Evolutionary conservation across 2,888 invertebrate species (phyloP).

Genomic region (Drosophila gaucha): DNA sequence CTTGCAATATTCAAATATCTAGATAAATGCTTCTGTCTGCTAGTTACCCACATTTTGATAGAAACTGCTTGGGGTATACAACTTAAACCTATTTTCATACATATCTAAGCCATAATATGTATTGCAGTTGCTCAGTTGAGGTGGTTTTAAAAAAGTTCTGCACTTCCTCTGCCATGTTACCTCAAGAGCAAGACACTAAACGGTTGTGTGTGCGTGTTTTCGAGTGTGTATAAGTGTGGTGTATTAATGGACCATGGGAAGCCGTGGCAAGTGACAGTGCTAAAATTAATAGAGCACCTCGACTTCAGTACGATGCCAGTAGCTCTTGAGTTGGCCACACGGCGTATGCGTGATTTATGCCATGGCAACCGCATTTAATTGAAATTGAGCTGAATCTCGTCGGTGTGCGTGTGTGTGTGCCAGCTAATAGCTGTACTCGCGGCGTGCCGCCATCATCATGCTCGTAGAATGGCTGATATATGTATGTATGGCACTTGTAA

Average conservation of each 20-base stretch:
- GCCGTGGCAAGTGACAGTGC: slow-evolving; percentile 68
- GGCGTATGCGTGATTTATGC: slow-evolving; percentile 72
- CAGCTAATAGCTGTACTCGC: slow-evolving; percentile 30
- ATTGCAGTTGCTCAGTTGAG: slow-evolving; percentile 1
- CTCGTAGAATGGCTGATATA: slow-evolving; percentile 13
- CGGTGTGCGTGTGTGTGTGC: slow-evolving; percentile 6
- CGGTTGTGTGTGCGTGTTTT: not conserved
- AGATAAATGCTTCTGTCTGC: too few species aligned
- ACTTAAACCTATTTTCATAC: not conserved
- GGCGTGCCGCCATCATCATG: slow-evolving; percentile 44
- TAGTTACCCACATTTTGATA: too few species aligned
- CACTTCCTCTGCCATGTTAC: not conserved
- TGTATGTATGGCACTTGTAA: slow-evolving; percentile 7
- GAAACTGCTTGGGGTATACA: not conserved
- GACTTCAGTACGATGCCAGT: slow-evolving; percentile 31
- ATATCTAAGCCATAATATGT: not conserved
- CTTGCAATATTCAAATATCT: too few species aligned
- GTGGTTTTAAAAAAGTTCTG: not conserved
- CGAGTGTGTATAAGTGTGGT: slow-evolving; percentile 12
- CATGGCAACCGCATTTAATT: slow-evolving; percentile 61
- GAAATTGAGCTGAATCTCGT: slow-evolving; percentile 51
- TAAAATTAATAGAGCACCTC: slow-evolving; percentile 72
- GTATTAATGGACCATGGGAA: slow-evolving; percentile 44
- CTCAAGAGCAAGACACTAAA: not conserved
- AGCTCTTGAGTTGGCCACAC: slow-evolving; percentile 45